These are phyloP conservation scores for Cremastinae sp. DNA, from an alignment of 2,888 invertebrate species.

Conservation along the genomic window DNA sequence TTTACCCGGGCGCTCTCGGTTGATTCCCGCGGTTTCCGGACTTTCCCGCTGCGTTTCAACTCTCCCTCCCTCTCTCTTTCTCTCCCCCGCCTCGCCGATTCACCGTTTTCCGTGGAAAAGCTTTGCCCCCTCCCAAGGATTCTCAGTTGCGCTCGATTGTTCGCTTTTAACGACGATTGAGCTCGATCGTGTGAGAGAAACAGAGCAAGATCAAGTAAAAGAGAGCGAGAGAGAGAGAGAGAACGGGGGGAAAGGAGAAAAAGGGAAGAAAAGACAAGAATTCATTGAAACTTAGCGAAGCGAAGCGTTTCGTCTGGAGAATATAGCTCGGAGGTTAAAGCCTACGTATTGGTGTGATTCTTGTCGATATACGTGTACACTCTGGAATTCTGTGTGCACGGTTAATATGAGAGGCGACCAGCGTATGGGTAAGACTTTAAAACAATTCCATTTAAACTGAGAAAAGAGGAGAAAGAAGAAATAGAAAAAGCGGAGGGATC, in stretches of 20 bases:
- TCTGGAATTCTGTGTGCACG: constrained; percentile 2
- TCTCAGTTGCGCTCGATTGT: constrained; percentile 53
- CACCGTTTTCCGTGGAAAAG: constrained; percentile 12
- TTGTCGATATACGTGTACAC: constrained; percentile 3
- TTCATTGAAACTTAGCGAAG: constrained; percentile 52
- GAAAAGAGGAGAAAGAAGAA: constrained; percentile 6
- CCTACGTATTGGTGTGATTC: not conserved
- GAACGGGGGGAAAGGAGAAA: constrained; percentile 4
- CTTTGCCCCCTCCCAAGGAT: constrained; percentile 40
- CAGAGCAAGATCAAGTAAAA: not conserved
- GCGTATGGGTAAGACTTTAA: constrained; percentile 31
- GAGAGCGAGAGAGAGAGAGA: not conserved
- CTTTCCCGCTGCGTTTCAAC: constrained; percentile 28
- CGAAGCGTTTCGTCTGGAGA: constrained; percentile 38
- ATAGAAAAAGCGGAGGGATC: constrained; percentile 2
- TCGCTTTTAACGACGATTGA: constrained; percentile 59
- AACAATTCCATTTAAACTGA: constrained; percentile 30
- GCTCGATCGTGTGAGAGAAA: constrained; percentile 37
- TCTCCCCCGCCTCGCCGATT: constrained; percentile 13
- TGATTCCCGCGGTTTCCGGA: constrained; percentile 33
- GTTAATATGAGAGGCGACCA: constrained; percentile 24
- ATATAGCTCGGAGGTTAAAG: constrained; percentile 33
- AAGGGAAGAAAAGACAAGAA: not conserved
- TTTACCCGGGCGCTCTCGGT: constrained; percentile 27
- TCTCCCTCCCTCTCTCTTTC: constrained; percentile 18